A percentile compares a stretch with the other conserved stretches of the same genome.
Evolutionary conservation across 2,888 invertebrate species (phyloP).

Genomic region (Lycophotia porphyrea): DNA sequence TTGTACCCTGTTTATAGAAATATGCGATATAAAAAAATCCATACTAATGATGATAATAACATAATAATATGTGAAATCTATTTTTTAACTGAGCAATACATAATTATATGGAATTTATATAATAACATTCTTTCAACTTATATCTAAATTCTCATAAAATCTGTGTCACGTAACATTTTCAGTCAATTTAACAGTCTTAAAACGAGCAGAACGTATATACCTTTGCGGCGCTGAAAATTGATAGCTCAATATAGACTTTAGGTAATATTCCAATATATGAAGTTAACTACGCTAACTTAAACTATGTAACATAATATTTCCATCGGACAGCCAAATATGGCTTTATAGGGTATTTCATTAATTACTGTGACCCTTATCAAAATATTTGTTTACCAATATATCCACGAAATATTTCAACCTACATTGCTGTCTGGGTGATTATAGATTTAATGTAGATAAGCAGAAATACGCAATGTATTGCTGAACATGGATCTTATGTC

Average conservation of each 20-base stretch:
- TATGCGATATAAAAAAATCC: background rate
- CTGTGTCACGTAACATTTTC: background rate
- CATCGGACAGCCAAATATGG: constrained; percentile 43
- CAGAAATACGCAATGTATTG: constrained; percentile 8
- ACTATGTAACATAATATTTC: constrained; percentile 41
- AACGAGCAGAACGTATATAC: background rate
- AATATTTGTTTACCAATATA: constrained; percentile 37
- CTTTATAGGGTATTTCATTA: constrained; percentile 52
- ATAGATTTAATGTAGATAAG: constrained; percentile 22
- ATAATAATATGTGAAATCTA: background rate
- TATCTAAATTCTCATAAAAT: background rate
- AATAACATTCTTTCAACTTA: background rate
- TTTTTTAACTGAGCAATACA: background rate
- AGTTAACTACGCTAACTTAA: constrained; percentile 16
- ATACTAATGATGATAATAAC: background rate
- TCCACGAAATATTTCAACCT: background rate
- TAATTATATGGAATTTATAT: background rate
- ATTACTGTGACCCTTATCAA: constrained; percentile 54
- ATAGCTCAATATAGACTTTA: background rate
- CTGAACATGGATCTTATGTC: background rate
- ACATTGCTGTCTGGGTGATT: constrained; percentile 25
- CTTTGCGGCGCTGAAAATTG: background rate
- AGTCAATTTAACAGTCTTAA: constrained; percentile 19
- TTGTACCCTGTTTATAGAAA: background rate
- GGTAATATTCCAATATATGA: constrained; percentile 20